Evolutionary conservation across 53 echinoderm and acorn worm genomes (phyloP).

Genomic region (Echinometra lucunter): DNA sequence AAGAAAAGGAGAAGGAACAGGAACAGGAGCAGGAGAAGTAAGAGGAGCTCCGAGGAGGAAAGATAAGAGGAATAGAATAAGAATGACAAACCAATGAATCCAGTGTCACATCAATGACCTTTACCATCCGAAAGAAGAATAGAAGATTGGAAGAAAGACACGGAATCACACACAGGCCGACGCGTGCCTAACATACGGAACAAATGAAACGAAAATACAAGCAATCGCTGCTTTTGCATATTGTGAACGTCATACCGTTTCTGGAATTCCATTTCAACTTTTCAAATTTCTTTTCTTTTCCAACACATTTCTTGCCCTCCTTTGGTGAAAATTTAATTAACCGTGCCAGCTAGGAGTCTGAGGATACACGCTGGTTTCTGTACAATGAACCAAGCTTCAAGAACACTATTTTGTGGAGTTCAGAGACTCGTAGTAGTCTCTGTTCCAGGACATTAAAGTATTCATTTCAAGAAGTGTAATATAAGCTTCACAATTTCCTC

Average conservation of each 20-base stretch:
- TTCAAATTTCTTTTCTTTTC: constrained; percentile 45
- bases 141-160: background rate
- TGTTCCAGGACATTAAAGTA: background rate
- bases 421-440: constrained; percentile 26
- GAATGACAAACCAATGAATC: background rate
- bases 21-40: background rate
- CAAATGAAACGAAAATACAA: constrained; percentile 58
- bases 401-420: background rate
- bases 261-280: constrained; percentile 62
- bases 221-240: background rate
- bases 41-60: background rate
- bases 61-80: background rate
- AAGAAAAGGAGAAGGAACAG: background rate
- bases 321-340: constrained; percentile 74
- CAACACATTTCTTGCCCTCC: constrained; percentile 59
- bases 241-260: constrained; percentile 56
- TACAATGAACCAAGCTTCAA: constrained; percentile 56
- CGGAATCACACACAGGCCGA: background rate
- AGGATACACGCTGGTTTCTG: constrained; percentile 42
- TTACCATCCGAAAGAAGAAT: too few species aligned
- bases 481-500: too few species aligned
- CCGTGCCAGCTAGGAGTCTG: constrained; percentile 56
- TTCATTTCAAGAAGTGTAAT: too few species aligned
- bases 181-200: constrained; percentile 53
- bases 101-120: background rate